Base-by-base conservation (phyloP, 2,113 vertebrate species). In the Phoxinus phoxinus region DNA sequence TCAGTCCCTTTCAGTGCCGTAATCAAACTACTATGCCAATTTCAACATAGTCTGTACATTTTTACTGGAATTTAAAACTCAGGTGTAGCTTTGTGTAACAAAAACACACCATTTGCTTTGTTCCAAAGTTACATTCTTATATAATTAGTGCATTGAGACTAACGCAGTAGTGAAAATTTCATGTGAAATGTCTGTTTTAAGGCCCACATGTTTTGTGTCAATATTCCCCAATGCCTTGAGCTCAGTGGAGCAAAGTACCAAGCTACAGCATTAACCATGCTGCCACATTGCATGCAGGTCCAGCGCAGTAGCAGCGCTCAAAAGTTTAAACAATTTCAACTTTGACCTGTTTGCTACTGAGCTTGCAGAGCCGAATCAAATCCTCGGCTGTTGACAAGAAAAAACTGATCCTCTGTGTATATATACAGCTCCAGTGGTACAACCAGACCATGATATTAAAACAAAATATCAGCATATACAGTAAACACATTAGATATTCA, bases 101-200 rank as follows among this genome's bases (percentile, higher is more conserved):
- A 41, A 83, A 87, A 72, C 76, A 84, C 35, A 59, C 53, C 23
- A 87, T 56, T 85, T 81, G 30, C 58, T 84, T 67, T 76, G 21
- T 80, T 25, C 59, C 46, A 32, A 53, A 79, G 86, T 71, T 79
- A 61, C 25, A 72, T 46, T 86, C 46, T 48, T 25, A 48, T 44
- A 27, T 76, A 51, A 53, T 76, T 32, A 58, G n/a, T 4, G 44
- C 12, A 48, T 27, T 46, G 71, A 79, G 8, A 79, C 76, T 41
- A 44, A 59, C 41, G 11, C 53, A n/a, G 67, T 85, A 90, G 88
- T 82, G 56, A 80, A 90, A 82, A 35, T 35, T 15, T 69, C 65
- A 69, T 72, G 51, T 69, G 63, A 23, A 87, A 80, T 69, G 78
- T 85, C 35, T 19, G 17, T 88, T 58, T 86, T 63, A 84, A 91